These are phyloP conservation scores for Leptinotarsa haldemani DNA, from an alignment of 2,888 invertebrate species.

Conservation along the genomic window DNA sequence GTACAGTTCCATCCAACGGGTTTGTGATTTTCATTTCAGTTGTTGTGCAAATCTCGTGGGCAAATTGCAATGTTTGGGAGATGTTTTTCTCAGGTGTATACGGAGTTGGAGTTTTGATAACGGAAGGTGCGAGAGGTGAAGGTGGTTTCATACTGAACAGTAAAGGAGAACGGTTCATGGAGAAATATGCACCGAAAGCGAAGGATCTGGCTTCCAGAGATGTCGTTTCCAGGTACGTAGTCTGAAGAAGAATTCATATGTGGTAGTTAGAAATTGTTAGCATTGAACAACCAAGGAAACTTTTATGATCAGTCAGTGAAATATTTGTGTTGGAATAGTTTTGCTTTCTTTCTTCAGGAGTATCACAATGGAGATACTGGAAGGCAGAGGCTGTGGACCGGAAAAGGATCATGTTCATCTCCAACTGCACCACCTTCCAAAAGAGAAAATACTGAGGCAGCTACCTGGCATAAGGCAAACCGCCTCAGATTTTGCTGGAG, in stretches of 20 bases:
- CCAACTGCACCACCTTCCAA: slow-evolving; percentile 71
- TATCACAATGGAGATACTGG: slow-evolving; percentile 74
- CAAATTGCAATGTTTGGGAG: neutral
- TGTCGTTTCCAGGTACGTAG: slow-evolving; percentile 87
- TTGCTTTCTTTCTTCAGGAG: slow-evolving; percentile 3
- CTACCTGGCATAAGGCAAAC: slow-evolving; percentile 74
- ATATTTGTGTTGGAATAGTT: neutral
- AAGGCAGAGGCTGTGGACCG: slow-evolving; percentile 72
- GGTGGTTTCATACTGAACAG: slow-evolving; percentile 94
- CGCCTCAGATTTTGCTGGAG: slow-evolving; percentile 75
- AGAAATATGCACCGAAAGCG: slow-evolving; percentile 95
- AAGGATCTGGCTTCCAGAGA: slow-evolving; percentile 97
- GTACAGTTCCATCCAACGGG: slow-evolving; percentile 98
- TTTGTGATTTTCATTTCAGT: slow-evolving; percentile 29
- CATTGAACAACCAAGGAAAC: no score
- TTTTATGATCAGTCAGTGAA: no score
- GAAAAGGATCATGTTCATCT: slow-evolving; percentile 71
- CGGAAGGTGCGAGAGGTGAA: slow-evolving; percentile 95
- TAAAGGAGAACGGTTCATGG: slow-evolving; percentile 97
- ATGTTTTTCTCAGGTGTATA: slow-evolving; percentile 71
- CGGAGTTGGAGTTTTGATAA: slow-evolving; percentile 96
- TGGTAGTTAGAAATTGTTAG: no score
- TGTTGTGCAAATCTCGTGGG: neutral
- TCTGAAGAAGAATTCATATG: no score
- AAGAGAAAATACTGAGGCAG: slow-evolving; percentile 67